Base-by-base conservation (phyloP, 2,888 invertebrate genomes). In the Alloplasta piceator region DNA sequence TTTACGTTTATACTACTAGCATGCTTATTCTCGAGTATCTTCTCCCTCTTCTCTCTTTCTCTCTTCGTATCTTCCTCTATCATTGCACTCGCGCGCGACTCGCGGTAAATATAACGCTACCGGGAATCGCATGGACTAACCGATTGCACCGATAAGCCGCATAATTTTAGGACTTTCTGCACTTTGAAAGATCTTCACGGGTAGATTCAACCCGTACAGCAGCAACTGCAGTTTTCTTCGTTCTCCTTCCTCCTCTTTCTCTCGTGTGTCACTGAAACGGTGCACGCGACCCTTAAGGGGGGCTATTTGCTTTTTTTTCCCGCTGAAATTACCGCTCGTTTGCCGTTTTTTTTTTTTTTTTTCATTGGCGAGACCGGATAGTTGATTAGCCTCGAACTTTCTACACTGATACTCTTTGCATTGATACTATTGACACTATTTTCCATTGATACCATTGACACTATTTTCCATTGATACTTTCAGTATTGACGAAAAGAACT, bases 121-220 rank as follows among this genome's bases (percentile, higher is more conserved):
- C 83, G 85, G 86, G 87, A 87, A 88, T 82, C 84, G 85, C 85
- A 86, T 85, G 85, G 85, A 87, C 80, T 71, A 50, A 82, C 85
- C 86, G 88, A 87, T 88, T 85, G 83, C 26, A 70, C 84, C 86
- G 88, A 88, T 88, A 88, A 87, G 87, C 83, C 78, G 85, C 85
- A 88, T 88, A 87, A 87, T 88, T 88, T 88, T 87, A 86, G 86
- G 85, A 87, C 87, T 86, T 85, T 87, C 87, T 84, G 86, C 87
- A 87, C 86, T 85, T 85, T 79, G 82, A 77, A 84, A 85, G 84
- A 88, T 87, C 87, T 77, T 77, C 63, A 71, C 74, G 46, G 68
- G 73, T 73, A 68, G 71, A 80, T 72, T 75, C 78, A 73, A 52
- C 68, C 77, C 52, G 67, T 68, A 48, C 61, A 67, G 36, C 66